These are phyloP conservation scores for Phania funesta DNA, from an alignment of 2,888 invertebrate genomes.

Conservation along the genomic window DNA sequence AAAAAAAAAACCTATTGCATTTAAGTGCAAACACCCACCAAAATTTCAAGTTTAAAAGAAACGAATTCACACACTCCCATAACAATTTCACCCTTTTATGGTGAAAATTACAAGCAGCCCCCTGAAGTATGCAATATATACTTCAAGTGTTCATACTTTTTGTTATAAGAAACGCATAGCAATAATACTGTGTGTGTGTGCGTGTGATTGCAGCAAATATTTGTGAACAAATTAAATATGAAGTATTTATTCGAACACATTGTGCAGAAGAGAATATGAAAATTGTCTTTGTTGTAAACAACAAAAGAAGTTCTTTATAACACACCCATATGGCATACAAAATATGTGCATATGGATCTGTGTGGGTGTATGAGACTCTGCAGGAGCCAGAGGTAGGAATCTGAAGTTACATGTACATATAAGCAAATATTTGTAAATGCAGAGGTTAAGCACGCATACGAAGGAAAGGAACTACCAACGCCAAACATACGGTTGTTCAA, in stretches of 20 bases:
- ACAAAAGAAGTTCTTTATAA: slow-evolving; percentile 7
- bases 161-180: too few species aligned
- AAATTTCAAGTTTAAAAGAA: not conserved
- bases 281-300: slow-evolving; percentile 4
- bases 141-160: not conserved
- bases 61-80: too few species aligned
- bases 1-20: too few species aligned
- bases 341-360: not conserved
- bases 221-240: slow-evolving; percentile 44
- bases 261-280: slow-evolving; percentile 25
- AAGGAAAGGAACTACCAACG: too few species aligned
- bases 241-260: slow-evolving; percentile 48
- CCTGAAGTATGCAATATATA: slow-evolving; percentile 32
- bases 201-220: not conserved
- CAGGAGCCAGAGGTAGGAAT: too few species aligned
- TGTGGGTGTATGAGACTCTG: not conserved
- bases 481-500: too few species aligned
- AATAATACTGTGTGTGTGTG: not conserved
- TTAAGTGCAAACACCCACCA: not conserved
- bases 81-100: slow-evolving; percentile 3
- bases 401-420: too few species aligned
- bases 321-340: not conserved
- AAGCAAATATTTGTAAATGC: too few species aligned
- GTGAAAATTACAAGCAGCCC: slow-evolving; percentile 2
- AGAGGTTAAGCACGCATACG: too few species aligned